Conservation (phyloP, 2,797 vertebrate species). For the Triplophysa bombifrons region DNA sequence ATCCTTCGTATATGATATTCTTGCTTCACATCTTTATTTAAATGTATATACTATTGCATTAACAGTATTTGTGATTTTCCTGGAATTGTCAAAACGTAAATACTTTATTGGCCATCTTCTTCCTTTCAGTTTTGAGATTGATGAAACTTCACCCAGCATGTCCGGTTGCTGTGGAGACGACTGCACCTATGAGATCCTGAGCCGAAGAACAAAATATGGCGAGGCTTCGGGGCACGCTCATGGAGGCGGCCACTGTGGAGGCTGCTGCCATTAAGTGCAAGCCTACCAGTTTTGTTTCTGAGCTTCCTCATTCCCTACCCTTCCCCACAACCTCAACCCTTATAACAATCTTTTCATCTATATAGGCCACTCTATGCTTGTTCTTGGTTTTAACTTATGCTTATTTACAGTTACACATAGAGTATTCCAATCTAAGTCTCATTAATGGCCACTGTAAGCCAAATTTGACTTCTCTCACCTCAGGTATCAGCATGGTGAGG, state of each 20-base stretch:
- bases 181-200: conserved; percentile 93
- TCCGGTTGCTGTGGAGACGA: conserved; percentile 92
- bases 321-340: conserved; percentile 28
- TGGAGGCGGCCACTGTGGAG: conserved; percentile 84
- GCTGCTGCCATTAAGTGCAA: conserved; percentile 88
- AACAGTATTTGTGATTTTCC: background rate
- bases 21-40: background rate
- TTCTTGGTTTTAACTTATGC: conserved; percentile 43
- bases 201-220: conserved; percentile 89
- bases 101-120: conserved; percentile 4
- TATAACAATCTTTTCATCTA: conserved; percentile 33
- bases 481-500: conserved; percentile 60
- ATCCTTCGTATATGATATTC: too few species aligned
- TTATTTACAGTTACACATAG: conserved; percentile 35
- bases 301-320: conserved; percentile 40
- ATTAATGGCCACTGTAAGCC: conserved; percentile 49
- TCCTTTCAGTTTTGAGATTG: conserved; percentile 85
- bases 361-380: conserved; percentile 46
- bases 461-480: conserved; percentile 53
- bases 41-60: background rate
- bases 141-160: conserved; percentile 90
- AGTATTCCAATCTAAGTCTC: conserved; percentile 37
- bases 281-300: conserved; percentile 29
- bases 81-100: conserved; percentile 4
- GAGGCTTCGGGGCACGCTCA: conserved; percentile 85